Evolutionary conservation across 2,888 invertebrate species (phyloP).

Genomic region (Amiota mariae): DNA sequence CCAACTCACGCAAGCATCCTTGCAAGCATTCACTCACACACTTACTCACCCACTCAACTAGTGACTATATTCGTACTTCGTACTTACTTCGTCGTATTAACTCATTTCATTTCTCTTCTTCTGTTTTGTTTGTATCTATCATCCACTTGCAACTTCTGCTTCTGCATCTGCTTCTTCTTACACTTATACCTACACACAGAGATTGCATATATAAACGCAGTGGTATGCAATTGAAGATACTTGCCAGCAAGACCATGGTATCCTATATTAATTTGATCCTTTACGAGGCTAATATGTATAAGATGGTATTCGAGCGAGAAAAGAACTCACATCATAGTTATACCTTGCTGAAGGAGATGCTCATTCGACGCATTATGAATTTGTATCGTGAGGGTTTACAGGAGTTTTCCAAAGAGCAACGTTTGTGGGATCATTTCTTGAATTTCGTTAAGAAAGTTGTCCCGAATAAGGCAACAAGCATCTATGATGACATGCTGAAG

Average conservation of each 20-base stretch:
- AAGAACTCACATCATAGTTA: conserved; percentile 78
- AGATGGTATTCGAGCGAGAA: conserved; percentile 71
- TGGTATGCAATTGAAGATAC: conserved; percentile 61
- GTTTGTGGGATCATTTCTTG: conserved; percentile 85
- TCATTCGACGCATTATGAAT: conserved; percentile 77
- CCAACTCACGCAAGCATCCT: no score
- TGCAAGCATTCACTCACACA: no score
- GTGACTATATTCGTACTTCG: no score
- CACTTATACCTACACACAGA: conserved; percentile 41
- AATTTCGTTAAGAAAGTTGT: conserved; percentile 83
- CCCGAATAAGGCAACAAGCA: conserved; percentile 76
- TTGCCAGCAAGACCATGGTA: conserved; percentile 54
- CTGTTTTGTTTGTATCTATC: background rate
- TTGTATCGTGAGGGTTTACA: conserved; percentile 82
- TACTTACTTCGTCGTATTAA: no score
- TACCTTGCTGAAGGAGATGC: conserved; percentile 82
- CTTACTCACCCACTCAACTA: background rate
- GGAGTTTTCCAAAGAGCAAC: conserved; percentile 82
- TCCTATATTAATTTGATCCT: conserved; percentile 68
- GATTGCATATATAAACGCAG: conserved; percentile 67
- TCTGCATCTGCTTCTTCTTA: background rate
- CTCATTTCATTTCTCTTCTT: background rate
- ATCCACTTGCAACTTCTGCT: background rate
- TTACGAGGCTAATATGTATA: conserved; percentile 66
- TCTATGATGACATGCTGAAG: conserved; percentile 79